Conservation (phyloP, 2,113 vertebrate species). For the Alces alces region DNA sequence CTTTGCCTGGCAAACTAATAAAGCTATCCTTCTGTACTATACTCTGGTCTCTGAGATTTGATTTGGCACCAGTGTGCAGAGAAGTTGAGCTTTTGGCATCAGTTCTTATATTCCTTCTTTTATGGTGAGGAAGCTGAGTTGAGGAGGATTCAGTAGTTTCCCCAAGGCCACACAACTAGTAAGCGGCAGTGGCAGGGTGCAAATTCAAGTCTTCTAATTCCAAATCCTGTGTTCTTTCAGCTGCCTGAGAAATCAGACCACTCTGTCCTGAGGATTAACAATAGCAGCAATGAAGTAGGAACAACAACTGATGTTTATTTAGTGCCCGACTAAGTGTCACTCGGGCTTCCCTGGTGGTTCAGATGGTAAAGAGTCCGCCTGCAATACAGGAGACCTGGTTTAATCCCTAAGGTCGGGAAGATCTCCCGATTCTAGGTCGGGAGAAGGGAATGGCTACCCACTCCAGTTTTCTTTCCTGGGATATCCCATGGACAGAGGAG, state of each 20-base stretch:
- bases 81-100: not conserved
- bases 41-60: not conserved
- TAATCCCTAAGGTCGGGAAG: not conserved
- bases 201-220: not conserved
- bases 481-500: not conserved
- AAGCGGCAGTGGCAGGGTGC: not conserved
- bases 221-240: not conserved
- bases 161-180: not conserved
- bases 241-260: not conserved
- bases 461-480: not conserved
- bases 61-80: accelerated
- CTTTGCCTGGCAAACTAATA: not conserved
- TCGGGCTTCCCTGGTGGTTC: not conserved
- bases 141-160: not conserved
- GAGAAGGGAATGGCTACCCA: not conserved
- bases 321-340: not conserved
- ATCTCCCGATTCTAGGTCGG: not conserved
- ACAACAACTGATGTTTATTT: not conserved
- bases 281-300: not conserved
- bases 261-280: not conserved
- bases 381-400: not conserved
- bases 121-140: not conserved
- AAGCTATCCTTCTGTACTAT: not conserved
- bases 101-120: conserved; percentile 6
- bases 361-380: not conserved